These are phyloP conservation scores for Microctenopoma steveboyesi DNA, from an alignment of 2,797 vertebrate genomes.

Conservation along the genomic window DNA sequence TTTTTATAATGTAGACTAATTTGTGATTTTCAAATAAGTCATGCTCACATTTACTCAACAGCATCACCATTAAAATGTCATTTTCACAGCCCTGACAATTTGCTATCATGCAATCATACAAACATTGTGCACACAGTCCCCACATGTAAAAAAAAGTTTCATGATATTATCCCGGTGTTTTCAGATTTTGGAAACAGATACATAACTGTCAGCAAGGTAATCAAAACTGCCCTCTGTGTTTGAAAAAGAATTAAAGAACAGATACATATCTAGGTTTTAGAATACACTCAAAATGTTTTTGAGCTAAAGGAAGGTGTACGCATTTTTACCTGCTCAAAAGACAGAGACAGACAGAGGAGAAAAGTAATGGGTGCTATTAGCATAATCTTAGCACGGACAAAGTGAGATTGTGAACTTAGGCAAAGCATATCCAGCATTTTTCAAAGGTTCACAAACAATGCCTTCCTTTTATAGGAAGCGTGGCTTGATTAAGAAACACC, in stretches of 20 bases:
- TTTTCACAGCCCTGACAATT: slow-evolving; percentile 45
- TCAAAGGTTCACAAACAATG: slow-evolving; percentile 48
- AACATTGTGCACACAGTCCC: slow-evolving; percentile 12
- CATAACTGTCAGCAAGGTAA: not conserved
- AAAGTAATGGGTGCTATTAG: slow-evolving; percentile 33
- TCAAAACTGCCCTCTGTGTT: too few species aligned
- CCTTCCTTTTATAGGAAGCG: slow-evolving; percentile 16
- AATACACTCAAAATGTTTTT: slow-evolving; percentile 10
- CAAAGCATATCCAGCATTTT: slow-evolving; percentile 35
- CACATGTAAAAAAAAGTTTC: slow-evolving; percentile 8
- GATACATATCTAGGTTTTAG: not conserved
- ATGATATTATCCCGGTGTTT: slow-evolving; percentile 17
- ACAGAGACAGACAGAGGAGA: slow-evolving; percentile 17
- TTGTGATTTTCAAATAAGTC: slow-evolving; percentile 1
- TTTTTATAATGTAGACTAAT: slow-evolving; percentile 13
- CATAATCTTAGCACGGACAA: slow-evolving; percentile 29
- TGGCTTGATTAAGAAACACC: slow-evolving; percentile 50
- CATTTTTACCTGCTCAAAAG: slow-evolving; percentile 49
- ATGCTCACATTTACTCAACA: not conserved
- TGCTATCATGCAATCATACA: slow-evolving; percentile 19
- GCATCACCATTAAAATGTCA: slow-evolving; percentile 48
- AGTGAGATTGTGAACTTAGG: slow-evolving; percentile 7
- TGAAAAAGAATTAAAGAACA: not conserved
- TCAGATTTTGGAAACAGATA: slow-evolving; percentile 6
- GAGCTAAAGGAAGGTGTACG: slow-evolving; percentile 34